Base-by-base conservation (phyloP, 2,113 vertebrate genomes). In the Theristicus caerulescens region DNA sequence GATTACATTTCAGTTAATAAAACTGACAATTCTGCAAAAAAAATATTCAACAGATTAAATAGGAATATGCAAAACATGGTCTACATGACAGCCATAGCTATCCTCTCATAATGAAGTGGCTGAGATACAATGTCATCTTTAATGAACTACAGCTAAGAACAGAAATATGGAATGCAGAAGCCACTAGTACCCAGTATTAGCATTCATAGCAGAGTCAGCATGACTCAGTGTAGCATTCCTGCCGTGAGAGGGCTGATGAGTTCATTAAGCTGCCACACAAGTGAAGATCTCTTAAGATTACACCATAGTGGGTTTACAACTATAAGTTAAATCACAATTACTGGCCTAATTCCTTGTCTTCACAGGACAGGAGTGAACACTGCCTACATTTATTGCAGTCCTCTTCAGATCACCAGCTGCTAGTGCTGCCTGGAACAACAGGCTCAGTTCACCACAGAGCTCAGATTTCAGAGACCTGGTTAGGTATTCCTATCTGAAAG, bases 271-370 rank as follows among this genome's bases (percentile, higher is more conserved):
- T 88, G 84, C 81, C 69, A 85, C 65, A 80, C 49, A 44, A 54
- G 29, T 9, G 13, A 40, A 31, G 46, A 70, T 46, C 32, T 83
- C 86, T 62, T 51, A 78, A 88, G 47, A 71, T 62, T 73, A 83
- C n/a, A 83, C 25, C 19, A 70, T 38, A n/a, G 59, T 76, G 15
- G 19, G 54, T 94, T 94, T 94, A 88, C 64, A 90, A 22, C 85
- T 83, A 13, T 16, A 83, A 54, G 61, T 78, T 91, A 94, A 91
- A 91, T 86, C 77, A 95, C 77, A 62, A 91, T 84, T 82, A 86
- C 77, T 70, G 61, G 69, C 47, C 77, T 83, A 92, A 95, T 78
- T 90, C 81, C 64, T 94, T 66, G 64, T 58, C 36, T 66, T 82
- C 47, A 67, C 29, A 78, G 69, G 19, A 84, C 59, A 67, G 40